Conservation (phyloP, 2,888 invertebrate species). For the Dusona sp. region DNA sequence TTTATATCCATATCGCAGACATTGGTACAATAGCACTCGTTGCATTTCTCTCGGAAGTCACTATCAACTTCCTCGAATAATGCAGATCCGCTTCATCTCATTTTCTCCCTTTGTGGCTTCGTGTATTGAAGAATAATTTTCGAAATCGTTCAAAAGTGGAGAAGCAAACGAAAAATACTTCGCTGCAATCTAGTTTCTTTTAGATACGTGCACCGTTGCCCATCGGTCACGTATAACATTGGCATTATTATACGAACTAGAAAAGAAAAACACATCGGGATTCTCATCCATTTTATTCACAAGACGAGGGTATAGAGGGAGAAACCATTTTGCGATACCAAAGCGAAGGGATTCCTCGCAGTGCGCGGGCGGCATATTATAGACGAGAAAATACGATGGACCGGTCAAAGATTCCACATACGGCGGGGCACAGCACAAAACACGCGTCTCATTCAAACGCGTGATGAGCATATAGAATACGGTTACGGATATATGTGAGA, state of each 20-base stretch:
- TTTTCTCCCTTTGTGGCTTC: background rate
- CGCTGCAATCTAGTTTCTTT: constrained; percentile 6
- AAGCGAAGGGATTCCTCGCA: constrained; percentile 45
- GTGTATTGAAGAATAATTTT: constrained; percentile 32
- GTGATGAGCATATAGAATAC: constrained; percentile 75
- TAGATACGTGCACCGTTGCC: constrained; percentile 5
- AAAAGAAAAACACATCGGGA: constrained; percentile 35
- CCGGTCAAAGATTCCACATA: constrained; percentile 48
- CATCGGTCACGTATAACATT: constrained; percentile 63
- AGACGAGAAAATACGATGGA: constrained; percentile 57
- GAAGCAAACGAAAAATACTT: background rate
- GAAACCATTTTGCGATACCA: constrained; percentile 38
- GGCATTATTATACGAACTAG: constrained; percentile 41
- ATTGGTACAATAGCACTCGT: constrained; percentile 8
- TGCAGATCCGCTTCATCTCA: constrained; percentile 27
- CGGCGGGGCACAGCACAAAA: constrained; percentile 17
- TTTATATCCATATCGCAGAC: background rate
- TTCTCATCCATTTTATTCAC: constrained; percentile 38
- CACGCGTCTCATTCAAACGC: constrained; percentile 71
- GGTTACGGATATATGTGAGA: constrained; percentile 45
- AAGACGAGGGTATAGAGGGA: constrained; percentile 12
- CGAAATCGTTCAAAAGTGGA: constrained; percentile 34
- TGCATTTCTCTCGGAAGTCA: constrained; percentile 40
- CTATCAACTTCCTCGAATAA: constrained; percentile 59
- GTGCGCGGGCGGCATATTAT: constrained; percentile 49